Conservation (phyloP, 2,888 invertebrate species). For the Lochmaea capreae region DNA sequence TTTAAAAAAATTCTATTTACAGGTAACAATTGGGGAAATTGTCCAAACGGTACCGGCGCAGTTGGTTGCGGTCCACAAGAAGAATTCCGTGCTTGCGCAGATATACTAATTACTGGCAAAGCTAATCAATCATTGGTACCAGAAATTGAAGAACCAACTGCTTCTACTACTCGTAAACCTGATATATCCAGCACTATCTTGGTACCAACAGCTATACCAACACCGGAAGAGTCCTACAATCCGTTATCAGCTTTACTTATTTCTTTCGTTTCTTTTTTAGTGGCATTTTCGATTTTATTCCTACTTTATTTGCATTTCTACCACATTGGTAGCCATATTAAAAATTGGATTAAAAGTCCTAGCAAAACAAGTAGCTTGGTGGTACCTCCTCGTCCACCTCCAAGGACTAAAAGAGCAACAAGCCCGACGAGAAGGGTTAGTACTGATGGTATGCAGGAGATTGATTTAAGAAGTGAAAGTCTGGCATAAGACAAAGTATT, state of each 20-base stretch:
- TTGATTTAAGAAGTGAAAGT: conserved; percentile 51
- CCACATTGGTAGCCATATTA: conserved; percentile 77
- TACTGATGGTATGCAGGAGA: conserved; percentile 49
- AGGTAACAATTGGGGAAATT: conserved; percentile 83
- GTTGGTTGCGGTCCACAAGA: conserved; percentile 92
- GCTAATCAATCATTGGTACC: conserved; percentile 66
- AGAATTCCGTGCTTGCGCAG: conserved; percentile 88
- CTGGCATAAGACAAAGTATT: conserved; percentile 40
- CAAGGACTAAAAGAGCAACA: conserved; percentile 53
- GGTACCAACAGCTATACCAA: conserved; percentile 45
- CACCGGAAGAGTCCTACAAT: conserved; percentile 61
- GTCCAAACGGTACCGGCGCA: conserved; percentile 78
- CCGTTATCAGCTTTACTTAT: conserved; percentile 72
- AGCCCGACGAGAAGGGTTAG: conserved; percentile 30
- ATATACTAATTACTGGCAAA: conserved; percentile 77
- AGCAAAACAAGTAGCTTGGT: conserved; percentile 33
- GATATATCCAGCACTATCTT: conserved; percentile 59
- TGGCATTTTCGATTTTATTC: conserved; percentile 74
- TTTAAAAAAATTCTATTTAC: conserved; percentile 20
- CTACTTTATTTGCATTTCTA: conserved; percentile 82
- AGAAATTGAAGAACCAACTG: conserved; percentile 47
- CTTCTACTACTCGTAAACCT: conserved; percentile 54
- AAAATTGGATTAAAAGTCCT: conserved; percentile 67
- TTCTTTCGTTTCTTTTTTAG: conserved; percentile 74
- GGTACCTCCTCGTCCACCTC: conserved; percentile 55